Evolutionary conservation across 2,888 invertebrate genomes (phyloP).

Genomic region (Drosophila affinis): DNA sequence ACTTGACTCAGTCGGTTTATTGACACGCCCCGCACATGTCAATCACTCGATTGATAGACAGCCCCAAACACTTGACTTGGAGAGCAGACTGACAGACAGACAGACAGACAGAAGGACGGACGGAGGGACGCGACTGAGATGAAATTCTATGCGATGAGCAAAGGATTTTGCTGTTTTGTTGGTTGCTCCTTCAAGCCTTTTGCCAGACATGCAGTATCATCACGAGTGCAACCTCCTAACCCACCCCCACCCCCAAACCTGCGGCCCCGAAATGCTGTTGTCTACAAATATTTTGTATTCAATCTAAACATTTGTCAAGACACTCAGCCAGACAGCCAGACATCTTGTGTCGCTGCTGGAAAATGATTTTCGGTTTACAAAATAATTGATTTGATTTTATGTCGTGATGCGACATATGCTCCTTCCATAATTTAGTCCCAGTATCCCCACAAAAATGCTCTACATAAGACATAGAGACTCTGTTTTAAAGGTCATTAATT

Average conservation of each 20-base stretch:
- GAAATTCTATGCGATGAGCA: conserved; percentile 1
- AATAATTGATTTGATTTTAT: conserved; percentile 36
- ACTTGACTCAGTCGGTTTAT: conserved; percentile 58
- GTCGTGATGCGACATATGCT: conserved; percentile 6
- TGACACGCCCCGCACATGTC: conserved; percentile 50
- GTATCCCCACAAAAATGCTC: conserved; percentile 12
- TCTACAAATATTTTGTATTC: conserved; percentile 32
- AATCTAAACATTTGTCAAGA: conserved; percentile 48
- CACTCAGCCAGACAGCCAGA: conserved; percentile 28
- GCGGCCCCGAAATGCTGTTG: neutral
- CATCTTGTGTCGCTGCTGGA: conserved; percentile 23
- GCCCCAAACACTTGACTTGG: conserved; percentile 44
- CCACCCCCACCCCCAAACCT: too few species aligned
- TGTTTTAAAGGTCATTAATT: conserved; percentile 25
- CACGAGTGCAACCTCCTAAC: conserved; percentile 22
- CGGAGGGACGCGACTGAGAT: conserved; percentile 3
- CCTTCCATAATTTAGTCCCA: conserved; percentile 14
- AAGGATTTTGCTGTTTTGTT: conserved; percentile 1
- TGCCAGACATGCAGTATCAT: conserved; percentile 26
- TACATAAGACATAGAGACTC: conserved; percentile 18
- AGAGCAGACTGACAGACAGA: conserved; percentile 38
- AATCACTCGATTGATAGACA: conserved; percentile 46
- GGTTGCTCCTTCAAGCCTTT: conserved; percentile 25
- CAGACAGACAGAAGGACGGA: conserved; percentile 2
- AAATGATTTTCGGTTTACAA: conserved; percentile 16